Evolutionary conservation across 2,113 vertebrate species (phyloP), one percentile per base, ranked within the genome.

Genomic region (Trachemys scripta): DNA sequence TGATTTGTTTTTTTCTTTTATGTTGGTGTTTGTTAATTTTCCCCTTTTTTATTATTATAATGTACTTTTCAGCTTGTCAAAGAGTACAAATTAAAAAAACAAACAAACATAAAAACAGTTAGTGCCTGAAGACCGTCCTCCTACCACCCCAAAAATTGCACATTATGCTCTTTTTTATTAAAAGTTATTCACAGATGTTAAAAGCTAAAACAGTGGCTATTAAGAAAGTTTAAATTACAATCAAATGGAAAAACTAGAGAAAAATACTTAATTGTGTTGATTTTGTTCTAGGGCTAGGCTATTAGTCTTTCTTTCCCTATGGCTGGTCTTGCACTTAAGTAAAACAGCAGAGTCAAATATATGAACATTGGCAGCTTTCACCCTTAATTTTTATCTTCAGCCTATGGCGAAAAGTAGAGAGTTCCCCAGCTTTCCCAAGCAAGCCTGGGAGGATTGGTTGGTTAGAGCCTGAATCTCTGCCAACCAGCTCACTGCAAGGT

Each of bases 341-440:
- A 80, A 90, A 95, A 27, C 38, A 85, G n/a, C 4, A 91, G 50
- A n/a, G 87, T 87, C 45, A 93, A 42, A 20, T 47, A 75, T 54
- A 95, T n/a, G 86, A 90, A 69, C 12, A 69, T 0, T 75, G 84
- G 5, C 42, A 85, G 47, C 69, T 92, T 89, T 95, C 31, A 81
- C 69, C 13, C 25, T 93, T 92, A 79, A 54, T 85, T 89, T 96
- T 90, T 89, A 42, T 95, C 35, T 81, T 84, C 90, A 80, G 22
- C 69, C 24, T 47, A 45, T 82, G 29, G 13, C 51, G 50, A 82
- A 83, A 92, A 89, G 8, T 8, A 78, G 14, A 4, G 20, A 31
- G 90, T 84, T 62, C 13, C 49, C 16, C 84, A 85, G 12, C 13
- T 91, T 97, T 91, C 54, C n/a, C 80, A 93, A 72, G 65, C 42